phyloP scores from a whole-genome alignment of 2,888 invertebrate species.

The Callosobruchus maculatus region DNA sequence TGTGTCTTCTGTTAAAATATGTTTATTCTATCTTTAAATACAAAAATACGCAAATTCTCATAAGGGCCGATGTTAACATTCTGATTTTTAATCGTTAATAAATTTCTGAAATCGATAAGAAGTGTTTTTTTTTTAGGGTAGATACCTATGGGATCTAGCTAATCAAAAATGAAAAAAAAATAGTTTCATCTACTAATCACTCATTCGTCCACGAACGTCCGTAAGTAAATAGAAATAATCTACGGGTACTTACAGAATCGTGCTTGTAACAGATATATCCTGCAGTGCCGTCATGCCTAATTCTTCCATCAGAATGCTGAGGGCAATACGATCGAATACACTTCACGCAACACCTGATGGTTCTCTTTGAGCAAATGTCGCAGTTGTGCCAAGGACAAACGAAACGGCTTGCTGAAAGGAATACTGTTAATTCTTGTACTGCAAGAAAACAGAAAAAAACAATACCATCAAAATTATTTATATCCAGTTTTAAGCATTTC shows the following conservation, averaged over 20 bases:
- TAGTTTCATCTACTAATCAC: too few species aligned
- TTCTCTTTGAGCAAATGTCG: constrained; percentile 43
- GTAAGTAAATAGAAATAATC: not conserved
- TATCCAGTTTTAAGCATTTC: constrained; percentile 34
- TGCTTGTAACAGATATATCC: constrained; percentile 42
- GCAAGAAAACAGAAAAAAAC: constrained; percentile 2
- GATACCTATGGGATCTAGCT: too few species aligned
- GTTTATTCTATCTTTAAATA: too few species aligned
- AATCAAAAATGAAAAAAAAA: too few species aligned
- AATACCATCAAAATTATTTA: not conserved
- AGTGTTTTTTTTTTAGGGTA: too few species aligned
- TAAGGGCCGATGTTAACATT: too few species aligned
- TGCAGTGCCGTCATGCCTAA: constrained; percentile 39
- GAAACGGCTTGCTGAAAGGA: constrained; percentile 37
- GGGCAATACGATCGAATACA: constrained; percentile 47
- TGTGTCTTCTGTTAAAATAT: too few species aligned
- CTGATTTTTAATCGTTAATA: too few species aligned
- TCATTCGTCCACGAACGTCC: too few species aligned
- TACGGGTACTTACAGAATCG: constrained; percentile 33
- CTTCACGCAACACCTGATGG: constrained; percentile 43
- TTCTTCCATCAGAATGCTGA: constrained; percentile 43
- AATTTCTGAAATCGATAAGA: too few species aligned
- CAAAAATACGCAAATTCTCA: too few species aligned
- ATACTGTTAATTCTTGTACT: constrained; percentile 2
- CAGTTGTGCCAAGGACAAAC: constrained; percentile 47